These are phyloP conservation scores for Graptemys geographica DNA, from an alignment of 2,797 vertebrate species.

Conservation along the genomic window DNA sequence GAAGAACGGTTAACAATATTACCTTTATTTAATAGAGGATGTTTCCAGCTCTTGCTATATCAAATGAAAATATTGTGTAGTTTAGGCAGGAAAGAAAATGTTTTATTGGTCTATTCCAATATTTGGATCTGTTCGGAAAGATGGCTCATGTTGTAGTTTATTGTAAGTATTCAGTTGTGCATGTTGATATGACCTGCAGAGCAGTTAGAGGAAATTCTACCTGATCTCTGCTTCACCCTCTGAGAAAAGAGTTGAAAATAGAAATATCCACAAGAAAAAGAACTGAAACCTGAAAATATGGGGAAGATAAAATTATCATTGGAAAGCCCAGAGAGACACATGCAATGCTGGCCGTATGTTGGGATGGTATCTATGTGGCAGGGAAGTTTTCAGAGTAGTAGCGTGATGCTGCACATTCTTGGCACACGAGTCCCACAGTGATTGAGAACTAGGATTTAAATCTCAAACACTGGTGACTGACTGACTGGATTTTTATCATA, in stretches of 20 bases:
- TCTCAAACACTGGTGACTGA: rapidly evolving
- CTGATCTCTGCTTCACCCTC: background rate
- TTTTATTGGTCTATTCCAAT: conserved; percentile 21
- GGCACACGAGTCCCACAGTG: background rate
- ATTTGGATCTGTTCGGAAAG: background rate
- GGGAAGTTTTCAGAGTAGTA: background rate
- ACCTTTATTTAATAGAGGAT: background rate
- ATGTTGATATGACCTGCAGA: background rate
- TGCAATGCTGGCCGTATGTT: background rate
- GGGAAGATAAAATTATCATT: background rate
- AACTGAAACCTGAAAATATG: background rate
- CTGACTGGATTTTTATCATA: background rate
- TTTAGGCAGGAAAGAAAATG: conserved; percentile 26
- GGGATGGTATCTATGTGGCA: background rate
- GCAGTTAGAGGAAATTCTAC: background rate
- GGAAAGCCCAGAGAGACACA: background rate
- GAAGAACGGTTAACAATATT: background rate
- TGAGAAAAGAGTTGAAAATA: background rate
- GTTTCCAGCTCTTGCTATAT: conserved; percentile 27
- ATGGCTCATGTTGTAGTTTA: background rate
- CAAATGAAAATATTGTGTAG: background rate
- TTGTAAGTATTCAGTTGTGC: background rate
- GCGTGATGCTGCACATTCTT: background rate
- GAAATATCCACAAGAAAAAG: background rate
- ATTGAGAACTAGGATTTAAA: background rate